Evolutionary conservation across 2,113 vertebrate species (phyloP), one percentile per base, ranked within the genome.

Genomic region (Prolemur simus): DNA sequence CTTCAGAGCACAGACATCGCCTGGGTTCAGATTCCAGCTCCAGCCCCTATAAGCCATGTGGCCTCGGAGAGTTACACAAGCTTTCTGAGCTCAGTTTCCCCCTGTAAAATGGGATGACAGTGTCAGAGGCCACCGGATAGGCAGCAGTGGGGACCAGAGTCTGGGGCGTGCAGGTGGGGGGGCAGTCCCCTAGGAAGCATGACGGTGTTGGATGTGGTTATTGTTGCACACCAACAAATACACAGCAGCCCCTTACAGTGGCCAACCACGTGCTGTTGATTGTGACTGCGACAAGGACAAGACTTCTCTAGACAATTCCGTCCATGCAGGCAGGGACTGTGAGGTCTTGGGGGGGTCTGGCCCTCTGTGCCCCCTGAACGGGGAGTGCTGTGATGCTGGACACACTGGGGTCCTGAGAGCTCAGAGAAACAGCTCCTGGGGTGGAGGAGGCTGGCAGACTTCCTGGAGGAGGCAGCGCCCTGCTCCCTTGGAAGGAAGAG

Each of bases 261-360:
- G 69, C 68, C 20, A 20, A 5, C 4, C 1, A 8, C 2, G 42
- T 7, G 58, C 32, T 1, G n/a, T 4, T 34, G 15, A 20, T 32
- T 1, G 0, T 3, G 23, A 64, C 42, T 3, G 9, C 32, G 3
- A 2, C 1, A 32, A 11, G 6, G 32, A 17, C 32, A 9, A 17
- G 34, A 1, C 12, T 4, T 66, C 29, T 45, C 27, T 15, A 21
- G 45, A 25, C 25, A 7, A 23, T 8, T 20, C 34, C 2, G 13
- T 32, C 34, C 45, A 0, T 8, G 76, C 60, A 58, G 64, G 25
- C 15, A 63, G 85, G 68, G 10, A 1, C 52, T 14, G 74, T 54
- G 37, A 69, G 49, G 63, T 45, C 68, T 83, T n/a, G 21, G 1
- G 56, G 56, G 18, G 58, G 85, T 37, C 45, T 9, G 14, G 87